phyloP scores from a whole-genome alignment of 2,888 invertebrate species.

The Heliconius erato region DNA sequence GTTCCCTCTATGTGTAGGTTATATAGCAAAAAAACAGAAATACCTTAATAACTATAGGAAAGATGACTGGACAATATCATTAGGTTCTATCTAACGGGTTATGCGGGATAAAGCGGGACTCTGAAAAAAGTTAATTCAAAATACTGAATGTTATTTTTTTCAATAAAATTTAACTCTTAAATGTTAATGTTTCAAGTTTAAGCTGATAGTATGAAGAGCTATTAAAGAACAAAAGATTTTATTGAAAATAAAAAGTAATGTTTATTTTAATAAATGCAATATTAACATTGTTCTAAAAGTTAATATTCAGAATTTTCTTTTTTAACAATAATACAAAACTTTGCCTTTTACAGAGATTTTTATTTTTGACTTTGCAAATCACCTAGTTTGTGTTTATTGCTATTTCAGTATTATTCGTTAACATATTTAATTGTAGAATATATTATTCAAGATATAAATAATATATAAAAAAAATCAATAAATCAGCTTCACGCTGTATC shows the following conservation, averaged over 20 bases:
- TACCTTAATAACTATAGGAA: no score
- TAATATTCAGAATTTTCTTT: conserved; percentile 10
- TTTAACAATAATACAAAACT: neutral
- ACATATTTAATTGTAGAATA: no score
- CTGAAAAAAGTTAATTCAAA: neutral
- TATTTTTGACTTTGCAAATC: neutral
- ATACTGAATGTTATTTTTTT: neutral
- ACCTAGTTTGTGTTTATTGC: no score
- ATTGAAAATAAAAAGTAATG: conserved; percentile 28
- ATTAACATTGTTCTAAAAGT: conserved; percentile 27
- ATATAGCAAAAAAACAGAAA: no score
- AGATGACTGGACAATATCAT: no score
- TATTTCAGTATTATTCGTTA: no score
- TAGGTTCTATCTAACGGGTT: no score
- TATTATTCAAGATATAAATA: no score
- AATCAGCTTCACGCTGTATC: no score
- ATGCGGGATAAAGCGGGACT: no score
- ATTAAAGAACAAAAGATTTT: conserved; percentile 16
- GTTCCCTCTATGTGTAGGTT: no score
- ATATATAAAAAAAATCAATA: no score
- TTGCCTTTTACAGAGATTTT: neutral
- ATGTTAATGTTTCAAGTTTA: neutral
- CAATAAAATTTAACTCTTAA: neutral
- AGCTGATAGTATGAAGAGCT: conserved; percentile 1
- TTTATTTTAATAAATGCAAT: conserved; percentile 28